Percentiles rank a stretch among this genome's conserved stretches.
Evolutionary conservation across 2,113 vertebrate species (phyloP).

Genomic region (Melanerpes aurifrons): DNA sequence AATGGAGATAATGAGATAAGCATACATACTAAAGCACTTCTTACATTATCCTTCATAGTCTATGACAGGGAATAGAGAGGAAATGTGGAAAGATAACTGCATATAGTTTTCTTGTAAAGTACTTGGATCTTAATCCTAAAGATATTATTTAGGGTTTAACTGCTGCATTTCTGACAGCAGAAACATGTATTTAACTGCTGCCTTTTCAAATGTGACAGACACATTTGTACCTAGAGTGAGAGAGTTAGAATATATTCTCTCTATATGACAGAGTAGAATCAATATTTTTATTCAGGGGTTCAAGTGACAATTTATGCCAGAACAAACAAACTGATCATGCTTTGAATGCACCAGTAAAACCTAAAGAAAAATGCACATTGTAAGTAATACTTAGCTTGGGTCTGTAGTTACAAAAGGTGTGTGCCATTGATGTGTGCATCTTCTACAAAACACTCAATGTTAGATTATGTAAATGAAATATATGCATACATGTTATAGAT

Average conservation of each 20-base stretch:
- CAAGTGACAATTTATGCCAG: slow-evolving; percentile 54
- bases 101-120: slow-evolving; percentile 23
- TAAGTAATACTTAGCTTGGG: background rate
- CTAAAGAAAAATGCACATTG: slow-evolving; percentile 12
- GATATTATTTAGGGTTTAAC: slow-evolving; percentile 49
- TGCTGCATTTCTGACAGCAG: slow-evolving; percentile 68
- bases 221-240: slow-evolving; percentile 39
- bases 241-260: slow-evolving; percentile 36
- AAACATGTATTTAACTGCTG: slow-evolving; percentile 59
- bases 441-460: background rate
- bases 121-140: background rate
- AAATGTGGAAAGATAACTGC: slow-evolving; percentile 28
- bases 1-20: slow-evolving; percentile 48
- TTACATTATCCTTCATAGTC: slow-evolving; percentile 25
- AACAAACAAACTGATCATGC: slow-evolving; percentile 53
- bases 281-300: slow-evolving; percentile 58
- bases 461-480: background rate
- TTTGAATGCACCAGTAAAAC: background rate
- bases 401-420: background rate
- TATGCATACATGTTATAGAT: background rate
- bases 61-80: slow-evolving; percentile 3
- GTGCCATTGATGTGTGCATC: background rate
- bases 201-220: slow-evolving; percentile 66
- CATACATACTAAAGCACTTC: slow-evolving; percentile 9
- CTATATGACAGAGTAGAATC: slow-evolving; percentile 33